These are phyloP conservation scores for Parascotia fuliginaria DNA, from an alignment of 2,888 invertebrate genomes.

Conservation along the genomic window DNA sequence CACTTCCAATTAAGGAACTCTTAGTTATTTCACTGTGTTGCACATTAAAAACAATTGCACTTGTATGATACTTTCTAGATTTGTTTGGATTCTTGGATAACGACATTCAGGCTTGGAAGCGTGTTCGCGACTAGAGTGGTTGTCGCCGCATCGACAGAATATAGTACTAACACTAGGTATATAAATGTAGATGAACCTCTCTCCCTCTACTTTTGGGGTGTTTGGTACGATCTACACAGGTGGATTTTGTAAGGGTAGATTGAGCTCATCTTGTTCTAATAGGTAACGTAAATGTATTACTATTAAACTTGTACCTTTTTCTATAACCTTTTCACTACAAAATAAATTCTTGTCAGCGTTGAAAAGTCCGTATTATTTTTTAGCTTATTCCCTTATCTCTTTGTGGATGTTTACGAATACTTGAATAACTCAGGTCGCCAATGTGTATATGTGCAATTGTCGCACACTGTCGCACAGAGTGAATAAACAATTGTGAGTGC, in stretches of 20 bases:
- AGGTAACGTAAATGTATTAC: too few relatives aligned
- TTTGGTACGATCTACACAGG: constrained; percentile 51
- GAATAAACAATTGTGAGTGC: too few relatives aligned
- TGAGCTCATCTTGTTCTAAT: background rate
- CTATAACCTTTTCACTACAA: too few relatives aligned
- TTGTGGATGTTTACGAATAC: too few relatives aligned
- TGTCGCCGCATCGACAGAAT: constrained; percentile 59
- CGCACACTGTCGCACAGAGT: too few relatives aligned
- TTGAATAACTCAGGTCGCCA: too few relatives aligned
- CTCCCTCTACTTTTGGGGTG: constrained; percentile 62
- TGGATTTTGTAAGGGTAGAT: constrained; percentile 25
- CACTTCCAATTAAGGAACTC: constrained; percentile 60
- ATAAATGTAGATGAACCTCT: constrained; percentile 40
- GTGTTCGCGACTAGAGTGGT: constrained; percentile 62
- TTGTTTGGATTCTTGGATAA: constrained; percentile 50
- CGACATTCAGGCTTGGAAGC: constrained; percentile 77
- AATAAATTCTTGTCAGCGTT: too few relatives aligned
- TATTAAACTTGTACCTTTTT: too few relatives aligned
- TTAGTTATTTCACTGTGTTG: constrained; percentile 61
- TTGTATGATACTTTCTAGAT: constrained; percentile 51
- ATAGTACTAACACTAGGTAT: constrained; percentile 43
- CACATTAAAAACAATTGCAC: constrained; percentile 60
- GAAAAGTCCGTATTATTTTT: too few relatives aligned
- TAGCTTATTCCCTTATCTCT: too few relatives aligned
- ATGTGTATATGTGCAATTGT: too few relatives aligned